A percentile compares a stretch with the other conserved stretches of the same genome.
Conservation (phyloP, 2,888 invertebrate species). For the Acronicta leporina region DNA sequence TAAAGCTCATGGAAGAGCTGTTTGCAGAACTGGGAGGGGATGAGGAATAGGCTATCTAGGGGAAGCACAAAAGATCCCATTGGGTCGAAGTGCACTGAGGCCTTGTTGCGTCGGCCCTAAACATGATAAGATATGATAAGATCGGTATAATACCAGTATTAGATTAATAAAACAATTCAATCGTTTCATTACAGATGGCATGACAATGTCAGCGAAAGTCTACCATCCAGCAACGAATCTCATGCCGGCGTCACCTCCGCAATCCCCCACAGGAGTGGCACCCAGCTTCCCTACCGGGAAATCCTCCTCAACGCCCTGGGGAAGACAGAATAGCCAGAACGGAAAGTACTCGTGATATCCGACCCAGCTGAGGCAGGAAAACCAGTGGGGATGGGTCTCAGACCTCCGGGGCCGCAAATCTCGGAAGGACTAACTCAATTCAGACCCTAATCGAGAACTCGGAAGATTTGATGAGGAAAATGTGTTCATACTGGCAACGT, state of each 20-base stretch:
- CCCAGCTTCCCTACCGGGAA: constrained; percentile 65
- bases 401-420: constrained; percentile 16
- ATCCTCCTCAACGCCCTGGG: constrained; percentile 60
- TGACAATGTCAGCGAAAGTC: constrained; percentile 76
- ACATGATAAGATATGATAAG: no score
- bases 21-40: no score
- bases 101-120: no score
- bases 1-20: no score
- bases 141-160: no score
- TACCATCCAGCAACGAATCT: constrained; percentile 85
- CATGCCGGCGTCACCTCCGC: constrained; percentile 75
- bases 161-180: not conserved
- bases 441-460: constrained; percentile 25
- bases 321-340: constrained; percentile 77
- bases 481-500: constrained; percentile 20
- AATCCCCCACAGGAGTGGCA: constrained; percentile 70
- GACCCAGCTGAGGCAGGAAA: constrained; percentile 8
- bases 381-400: constrained; percentile 22
- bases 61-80: no score
- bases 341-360: constrained; percentile 72
- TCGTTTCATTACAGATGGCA: constrained; percentile 72
- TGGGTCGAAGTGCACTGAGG: no score
- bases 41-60: no score
- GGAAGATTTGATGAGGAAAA: constrained; percentile 11
- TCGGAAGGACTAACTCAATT: constrained; percentile 14